phyloP scores from a whole-genome alignment of 2,797 vertebrate genomes.

The Lophotriccus pileatus region DNA sequence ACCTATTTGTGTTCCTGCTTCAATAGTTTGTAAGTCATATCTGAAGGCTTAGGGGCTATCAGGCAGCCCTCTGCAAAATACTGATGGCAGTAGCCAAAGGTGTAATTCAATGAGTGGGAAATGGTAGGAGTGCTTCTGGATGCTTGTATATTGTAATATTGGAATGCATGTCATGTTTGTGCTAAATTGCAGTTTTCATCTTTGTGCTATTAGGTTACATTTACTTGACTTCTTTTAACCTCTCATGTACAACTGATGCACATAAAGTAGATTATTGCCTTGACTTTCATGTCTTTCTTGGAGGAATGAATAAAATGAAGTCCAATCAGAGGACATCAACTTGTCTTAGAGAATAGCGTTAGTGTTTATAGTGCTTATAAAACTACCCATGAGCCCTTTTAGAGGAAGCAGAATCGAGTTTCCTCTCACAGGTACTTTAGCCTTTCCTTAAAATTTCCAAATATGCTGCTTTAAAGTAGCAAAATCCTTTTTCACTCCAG shows the following conservation, averaged over 20 bases:
- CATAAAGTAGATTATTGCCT: neutral
- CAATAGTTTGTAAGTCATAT: neutral
- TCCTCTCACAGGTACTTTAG: slow-evolving; percentile 1
- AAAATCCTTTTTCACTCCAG: neutral
- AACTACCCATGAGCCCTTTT: slow-evolving; percentile 17
- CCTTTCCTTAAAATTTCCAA: slow-evolving; percentile 35
- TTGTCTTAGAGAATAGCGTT: neutral
- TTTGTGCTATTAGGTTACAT: neutral
- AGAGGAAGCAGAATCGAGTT: neutral
- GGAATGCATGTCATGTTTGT: neutral
- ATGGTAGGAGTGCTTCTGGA: neutral
- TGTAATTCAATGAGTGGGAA: neutral
- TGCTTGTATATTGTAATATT: neutral
- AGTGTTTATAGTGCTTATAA: neutral
- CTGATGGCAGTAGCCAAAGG: neutral
- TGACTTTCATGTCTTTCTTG: neutral
- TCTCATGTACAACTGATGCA: neutral
- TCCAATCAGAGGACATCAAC: neutral
- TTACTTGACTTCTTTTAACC: slow-evolving; percentile 33
- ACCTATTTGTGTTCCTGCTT: neutral
- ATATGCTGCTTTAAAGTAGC: slow-evolving; percentile 24
- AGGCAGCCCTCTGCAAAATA: neutral
- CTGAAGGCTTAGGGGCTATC: neutral
- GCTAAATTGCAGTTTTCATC: neutral
- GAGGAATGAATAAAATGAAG: slow-evolving; percentile 21